Conservation (phyloP, 2,113 vertebrate species). For the Limnothrissa miodon region DNA sequence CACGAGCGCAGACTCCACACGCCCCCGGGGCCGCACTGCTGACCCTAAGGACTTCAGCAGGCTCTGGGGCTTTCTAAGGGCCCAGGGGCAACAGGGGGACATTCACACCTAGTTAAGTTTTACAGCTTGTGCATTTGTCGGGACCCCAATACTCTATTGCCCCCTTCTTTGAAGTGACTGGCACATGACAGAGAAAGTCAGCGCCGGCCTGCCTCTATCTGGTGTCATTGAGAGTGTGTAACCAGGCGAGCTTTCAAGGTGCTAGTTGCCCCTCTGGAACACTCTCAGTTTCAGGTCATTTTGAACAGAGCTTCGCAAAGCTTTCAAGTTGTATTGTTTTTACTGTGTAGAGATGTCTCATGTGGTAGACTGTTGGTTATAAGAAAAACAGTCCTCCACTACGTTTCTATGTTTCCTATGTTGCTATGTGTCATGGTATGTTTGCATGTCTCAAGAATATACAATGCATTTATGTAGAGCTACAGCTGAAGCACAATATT, state of each 20-base stretch:
- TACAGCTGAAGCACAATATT: background rate
- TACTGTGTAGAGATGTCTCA: no score
- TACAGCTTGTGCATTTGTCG: constrained; percentile 75
- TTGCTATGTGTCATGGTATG: no score
- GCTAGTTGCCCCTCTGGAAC: background rate
- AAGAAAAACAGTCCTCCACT: no score
- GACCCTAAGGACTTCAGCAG: constrained; percentile 43
- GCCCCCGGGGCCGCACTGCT: constrained; percentile 35
- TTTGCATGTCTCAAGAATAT: no score
- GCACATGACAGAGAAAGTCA: constrained; percentile 50
- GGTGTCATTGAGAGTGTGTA: background rate
- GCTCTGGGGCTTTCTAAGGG: constrained; percentile 53
- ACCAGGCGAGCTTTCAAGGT: background rate
- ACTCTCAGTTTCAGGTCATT: no score
- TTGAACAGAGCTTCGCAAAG: no score
- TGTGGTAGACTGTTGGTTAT: no score
- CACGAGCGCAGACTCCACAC: constrained; percentile 39
- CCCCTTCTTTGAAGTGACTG: constrained; percentile 68
- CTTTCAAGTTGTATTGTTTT: no score
- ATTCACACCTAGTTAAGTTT: constrained; percentile 81
- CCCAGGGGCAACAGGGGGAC: constrained; percentile 65
- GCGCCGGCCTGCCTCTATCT: background rate
- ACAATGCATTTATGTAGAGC: background rate
- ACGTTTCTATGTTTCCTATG: no score
- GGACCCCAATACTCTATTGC: constrained; percentile 62